Evolutionary conservation across 1,140 invertebrate species (phyloP), one percentile per base, ranked within the genome.

Genomic region (Drosophila bipectinata): DNA sequence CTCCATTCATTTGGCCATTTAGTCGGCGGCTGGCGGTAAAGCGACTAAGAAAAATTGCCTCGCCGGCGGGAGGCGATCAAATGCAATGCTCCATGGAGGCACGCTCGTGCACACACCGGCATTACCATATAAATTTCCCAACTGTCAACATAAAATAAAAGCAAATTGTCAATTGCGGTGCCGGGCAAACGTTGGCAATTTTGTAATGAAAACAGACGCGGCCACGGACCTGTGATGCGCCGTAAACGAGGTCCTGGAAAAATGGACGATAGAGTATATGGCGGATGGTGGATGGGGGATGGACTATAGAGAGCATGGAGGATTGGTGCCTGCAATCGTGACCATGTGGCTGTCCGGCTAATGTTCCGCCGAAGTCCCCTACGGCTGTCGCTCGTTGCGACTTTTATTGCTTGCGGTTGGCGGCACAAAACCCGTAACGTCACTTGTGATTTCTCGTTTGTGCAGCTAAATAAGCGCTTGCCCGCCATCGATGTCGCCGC

Each of bases 401-500:
- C 83, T 88, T 87, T 88, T 87, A 87, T 87, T 87, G 83, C 83
- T 74, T 88, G 83, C 83, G 83, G 83, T 83, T 88, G 77, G 79
- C 74, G 83, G 66, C 64, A 88, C 82, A 87, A 82, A 85, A 76
- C 82, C 82, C 82, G 64, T 83, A 83, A 79, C 83, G 83, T 88
- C 83, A 88, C 83, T 87, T 87, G 67, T 88, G 83, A 87, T 88
- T 88, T 87, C 66, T 67, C 82, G 63, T 79, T 83, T 80, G 81
- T 62, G 60, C 59, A 59, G 67, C 83, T 73, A 79, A 87, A 88
- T 75, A 79, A 83, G 59, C 79, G 66, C 14, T 47, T 15, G 26
- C 37, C 32, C 48, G 49, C 37, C 74, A 77, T 62, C 60, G 69
- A 74, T 78, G 66, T 56, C 48, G 79, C 55, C 73, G 59, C 82